Percentiles rank a stretch among this genome's conserved stretches.
Conservation (phyloP, 2,113 vertebrate species). For the Gnathonemus longibarbis region DNA sequence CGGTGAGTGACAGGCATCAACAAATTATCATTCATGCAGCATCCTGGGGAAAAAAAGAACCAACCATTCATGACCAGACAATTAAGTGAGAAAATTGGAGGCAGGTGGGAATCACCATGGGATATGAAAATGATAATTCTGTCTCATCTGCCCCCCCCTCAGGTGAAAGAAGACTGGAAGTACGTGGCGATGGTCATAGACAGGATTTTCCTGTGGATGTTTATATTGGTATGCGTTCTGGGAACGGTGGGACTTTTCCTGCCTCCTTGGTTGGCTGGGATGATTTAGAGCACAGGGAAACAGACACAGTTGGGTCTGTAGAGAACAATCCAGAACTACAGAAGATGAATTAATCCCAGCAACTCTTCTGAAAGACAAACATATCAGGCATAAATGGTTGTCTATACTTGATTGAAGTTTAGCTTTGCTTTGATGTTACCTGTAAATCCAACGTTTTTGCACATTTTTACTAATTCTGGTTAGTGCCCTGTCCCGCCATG, state of each 20-base stretch:
- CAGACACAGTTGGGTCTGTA: neutral
- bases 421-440: neutral
- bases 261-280: constrained; percentile 92
- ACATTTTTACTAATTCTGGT: neutral
- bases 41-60: constrained; percentile 39
- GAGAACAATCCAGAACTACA: neutral
- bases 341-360: neutral
- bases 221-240: constrained; percentile 87
- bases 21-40: constrained; percentile 29
- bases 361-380: neutral
- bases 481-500: neutral
- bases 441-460: neutral
- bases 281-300: constrained; percentile 66
- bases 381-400: neutral
- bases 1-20: constrained; percentile 49
- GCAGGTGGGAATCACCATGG: constrained; percentile 28
- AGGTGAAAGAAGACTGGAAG: constrained; percentile 98
- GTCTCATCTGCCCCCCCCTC: constrained; percentile 36
- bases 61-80: constrained; percentile 48
- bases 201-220: constrained; percentile 98
- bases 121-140: constrained; percentile 19
- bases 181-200: constrained; percentile 98
- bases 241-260: constrained; percentile 93
- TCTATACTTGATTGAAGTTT: neutral
- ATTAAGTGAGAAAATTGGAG: constrained; percentile 48